Conservation (phyloP, 2,113 vertebrate species). For the Camelus dromedarius region DNA sequence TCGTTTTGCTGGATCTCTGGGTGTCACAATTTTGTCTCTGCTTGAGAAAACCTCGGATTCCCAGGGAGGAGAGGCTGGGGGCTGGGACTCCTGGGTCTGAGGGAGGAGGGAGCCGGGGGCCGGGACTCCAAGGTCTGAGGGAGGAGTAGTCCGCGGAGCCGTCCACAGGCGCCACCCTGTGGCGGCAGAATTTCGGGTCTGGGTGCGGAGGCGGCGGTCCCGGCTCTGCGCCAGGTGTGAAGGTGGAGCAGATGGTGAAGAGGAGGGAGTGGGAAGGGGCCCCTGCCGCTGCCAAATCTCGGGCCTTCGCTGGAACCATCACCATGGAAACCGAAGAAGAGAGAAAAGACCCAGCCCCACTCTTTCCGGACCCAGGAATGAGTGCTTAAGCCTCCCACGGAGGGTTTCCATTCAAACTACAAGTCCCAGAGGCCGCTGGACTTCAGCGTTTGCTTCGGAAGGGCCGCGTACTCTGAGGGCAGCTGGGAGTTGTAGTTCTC, state of each 20-base stretch:
- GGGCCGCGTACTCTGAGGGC: background rate
- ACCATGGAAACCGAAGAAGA: conserved; percentile 74
- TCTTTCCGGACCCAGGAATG: background rate
- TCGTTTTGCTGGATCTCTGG: background rate
- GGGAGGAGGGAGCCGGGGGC: background rate
- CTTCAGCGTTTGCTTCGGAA: background rate
- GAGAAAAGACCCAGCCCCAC: conserved; percentile 36
- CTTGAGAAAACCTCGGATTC: background rate
- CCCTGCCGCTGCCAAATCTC: conserved; percentile 66
- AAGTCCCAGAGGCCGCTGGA: conserved; percentile 26
- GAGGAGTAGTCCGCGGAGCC: background rate
- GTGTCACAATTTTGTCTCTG: background rate
- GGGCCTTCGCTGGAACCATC: conserved; percentile 60
- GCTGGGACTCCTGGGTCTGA: background rate
- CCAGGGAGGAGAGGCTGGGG: background rate
- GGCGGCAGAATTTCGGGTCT: background rate
- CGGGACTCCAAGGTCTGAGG: background rate
- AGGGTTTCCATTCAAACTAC: conserved; percentile 35
- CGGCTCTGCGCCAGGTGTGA: conserved; percentile 75
- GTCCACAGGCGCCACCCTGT: conserved; percentile 64
- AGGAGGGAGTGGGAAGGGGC: conserved; percentile 70
- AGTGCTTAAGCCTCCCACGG: background rate
- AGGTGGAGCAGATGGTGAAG: conserved; percentile 78
- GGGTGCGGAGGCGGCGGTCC: conserved; percentile 68
- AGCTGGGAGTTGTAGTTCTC: conserved; percentile 50